These are phyloP conservation scores for Anoplophora glabripennis DNA, from an alignment of 1,140 invertebrate species.

Conservation along the genomic window DNA sequence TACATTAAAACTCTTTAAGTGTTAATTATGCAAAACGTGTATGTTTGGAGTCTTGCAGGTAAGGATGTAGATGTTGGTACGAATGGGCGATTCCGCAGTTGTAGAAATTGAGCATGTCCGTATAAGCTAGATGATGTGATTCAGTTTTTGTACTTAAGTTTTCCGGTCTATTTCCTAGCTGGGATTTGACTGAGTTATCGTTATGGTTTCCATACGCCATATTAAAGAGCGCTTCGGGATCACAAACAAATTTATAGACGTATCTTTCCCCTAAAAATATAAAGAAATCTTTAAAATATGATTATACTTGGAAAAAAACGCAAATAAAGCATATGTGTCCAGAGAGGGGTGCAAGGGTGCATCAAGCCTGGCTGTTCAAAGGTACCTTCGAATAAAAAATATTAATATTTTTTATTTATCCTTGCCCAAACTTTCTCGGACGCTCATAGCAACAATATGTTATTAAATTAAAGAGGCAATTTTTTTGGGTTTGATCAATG, in stretches of 20 bases:
- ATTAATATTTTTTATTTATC: no score
- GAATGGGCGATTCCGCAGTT: conserved; percentile 47
- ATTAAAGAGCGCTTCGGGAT: conserved; percentile 87
- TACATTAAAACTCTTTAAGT: no score
- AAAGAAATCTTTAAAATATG: neutral
- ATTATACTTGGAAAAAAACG: no score
- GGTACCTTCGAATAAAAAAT: no score
- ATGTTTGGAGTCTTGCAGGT: conserved; percentile 38
- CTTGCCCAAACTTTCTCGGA: no score
- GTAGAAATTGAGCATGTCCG: conserved; percentile 49
- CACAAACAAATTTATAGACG: conserved; percentile 95
- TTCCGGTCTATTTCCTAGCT: conserved; percentile 29
- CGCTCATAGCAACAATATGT: no score
- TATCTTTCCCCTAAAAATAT: conserved; percentile 78
- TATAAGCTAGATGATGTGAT: conserved; percentile 45
- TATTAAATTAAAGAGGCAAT: no score
- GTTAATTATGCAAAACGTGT: conserved; percentile 10
- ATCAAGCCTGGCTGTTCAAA: no score
- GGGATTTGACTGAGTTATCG: conserved; percentile 26
- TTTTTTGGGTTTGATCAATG: no score
- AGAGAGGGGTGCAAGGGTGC: no score
- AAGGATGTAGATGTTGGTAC: conserved; percentile 47
- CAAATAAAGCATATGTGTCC: no score
- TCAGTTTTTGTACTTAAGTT: conserved; percentile 38
- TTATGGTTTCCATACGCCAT: conserved; percentile 64